phyloP scores from a whole-genome alignment of 2,888 invertebrate genomes.

The Meta bourneti region DNA sequence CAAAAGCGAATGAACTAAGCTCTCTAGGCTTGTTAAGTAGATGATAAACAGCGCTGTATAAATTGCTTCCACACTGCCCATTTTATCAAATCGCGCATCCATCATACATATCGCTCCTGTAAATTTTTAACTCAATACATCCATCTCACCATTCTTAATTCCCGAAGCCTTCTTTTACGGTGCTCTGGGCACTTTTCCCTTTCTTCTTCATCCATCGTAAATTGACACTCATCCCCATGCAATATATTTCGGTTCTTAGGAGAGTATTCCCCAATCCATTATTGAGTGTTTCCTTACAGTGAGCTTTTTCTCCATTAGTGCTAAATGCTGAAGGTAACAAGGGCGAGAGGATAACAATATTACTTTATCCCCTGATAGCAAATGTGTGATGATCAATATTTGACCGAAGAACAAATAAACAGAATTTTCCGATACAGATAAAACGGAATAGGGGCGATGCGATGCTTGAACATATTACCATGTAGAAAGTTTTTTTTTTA shows the following conservation, averaged over 20 bases:
- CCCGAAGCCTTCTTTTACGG: background rate
- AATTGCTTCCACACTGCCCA: no score
- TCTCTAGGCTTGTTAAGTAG: no score
- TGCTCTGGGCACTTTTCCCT: constrained; percentile 8
- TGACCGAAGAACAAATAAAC: background rate
- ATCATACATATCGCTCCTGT: no score
- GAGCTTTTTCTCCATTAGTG: constrained; percentile 12
- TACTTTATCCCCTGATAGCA: constrained; percentile 1
- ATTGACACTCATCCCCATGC: constrained; percentile 18
- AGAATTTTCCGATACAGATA: background rate
- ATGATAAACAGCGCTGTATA: no score
- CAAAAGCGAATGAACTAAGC: no score
- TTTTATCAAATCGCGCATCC: no score
- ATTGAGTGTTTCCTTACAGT: constrained; percentile 9
- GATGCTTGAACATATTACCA: no score
- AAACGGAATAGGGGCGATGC: no score
- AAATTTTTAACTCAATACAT: no score
- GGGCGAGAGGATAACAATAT: constrained; percentile 4
- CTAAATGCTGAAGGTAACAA: background rate
- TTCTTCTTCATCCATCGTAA: constrained; percentile 2
- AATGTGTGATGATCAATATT: background rate
- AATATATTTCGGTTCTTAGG: constrained; percentile 11
- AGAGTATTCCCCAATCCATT: constrained; percentile 21
- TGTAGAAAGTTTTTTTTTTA: no score
- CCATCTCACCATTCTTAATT: background rate